phyloP scores from a whole-genome alignment of 2,797 vertebrate genomes.

The Paguma larvata region DNA sequence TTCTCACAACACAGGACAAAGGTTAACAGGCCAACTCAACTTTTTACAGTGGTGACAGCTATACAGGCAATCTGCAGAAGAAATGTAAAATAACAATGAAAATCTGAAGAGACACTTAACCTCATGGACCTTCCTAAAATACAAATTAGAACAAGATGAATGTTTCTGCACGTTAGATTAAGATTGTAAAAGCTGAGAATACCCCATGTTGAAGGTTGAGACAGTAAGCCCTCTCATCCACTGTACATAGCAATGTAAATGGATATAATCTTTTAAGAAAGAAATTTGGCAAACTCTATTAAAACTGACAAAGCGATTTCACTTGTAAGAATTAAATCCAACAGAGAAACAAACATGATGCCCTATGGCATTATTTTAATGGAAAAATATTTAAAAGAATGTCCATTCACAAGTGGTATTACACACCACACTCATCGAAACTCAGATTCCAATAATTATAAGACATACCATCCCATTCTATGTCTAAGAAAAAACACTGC shows the following conservation, averaged over 20 bases:
- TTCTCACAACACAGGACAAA: neutral
- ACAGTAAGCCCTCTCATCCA: constrained; percentile 5
- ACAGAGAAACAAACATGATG: neutral
- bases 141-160: neutral
- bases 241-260: neutral
- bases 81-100: neutral
- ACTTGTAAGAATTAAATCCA: neutral
- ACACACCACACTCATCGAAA: neutral
- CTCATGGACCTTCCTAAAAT: neutral
- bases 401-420: neutral
- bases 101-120: neutral
- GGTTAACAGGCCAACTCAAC: neutral
- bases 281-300: constrained; percentile 3
- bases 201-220: neutral
- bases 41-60: neutral
- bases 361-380: neutral
- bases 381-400: neutral
- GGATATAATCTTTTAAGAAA: neutral
- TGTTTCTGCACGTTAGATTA: neutral
- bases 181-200: constrained; percentile 28
- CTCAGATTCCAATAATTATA: neutral
- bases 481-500: neutral
- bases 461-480: neutral
- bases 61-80: neutral
- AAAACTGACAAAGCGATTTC: constrained; percentile 18